Conservation (phyloP, 2,797 vertebrate species). For the Cuculus canorus region DNA sequence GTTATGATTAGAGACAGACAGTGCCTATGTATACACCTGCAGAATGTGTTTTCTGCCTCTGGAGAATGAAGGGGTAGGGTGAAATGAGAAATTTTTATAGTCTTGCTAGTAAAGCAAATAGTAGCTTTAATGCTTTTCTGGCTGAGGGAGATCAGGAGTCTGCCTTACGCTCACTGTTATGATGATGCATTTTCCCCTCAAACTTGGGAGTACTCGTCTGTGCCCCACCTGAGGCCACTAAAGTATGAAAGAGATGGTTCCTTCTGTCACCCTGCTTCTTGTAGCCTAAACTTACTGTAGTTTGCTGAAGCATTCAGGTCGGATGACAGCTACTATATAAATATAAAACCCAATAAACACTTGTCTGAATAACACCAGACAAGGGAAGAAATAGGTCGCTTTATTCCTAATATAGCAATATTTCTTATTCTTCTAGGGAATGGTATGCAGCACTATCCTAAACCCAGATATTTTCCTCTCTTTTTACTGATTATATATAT, state of each 20-base stretch:
- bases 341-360: not conserved
- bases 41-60: not conserved
- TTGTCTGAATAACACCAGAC: not conserved
- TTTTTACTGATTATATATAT: not conserved
- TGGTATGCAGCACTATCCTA: not conserved
- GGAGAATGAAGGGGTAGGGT: not conserved
- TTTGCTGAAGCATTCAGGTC: not conserved
- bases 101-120: not conserved
- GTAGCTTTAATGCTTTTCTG: not conserved
- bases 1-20: not conserved
- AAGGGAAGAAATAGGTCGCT: not conserved
- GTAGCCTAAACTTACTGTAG: not conserved
- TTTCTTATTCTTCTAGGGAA: not conserved
- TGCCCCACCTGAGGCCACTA: not conserved
- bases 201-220: not conserved
- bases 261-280: not conserved
- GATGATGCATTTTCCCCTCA: not conserved
- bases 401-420: not conserved
- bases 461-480: not conserved
- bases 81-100: too few relatives aligned
- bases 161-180: not conserved
- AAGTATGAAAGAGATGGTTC: not conserved
- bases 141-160: rapidly evolving
- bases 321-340: not conserved
- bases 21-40: not conserved